Evolutionary conservation across 2,113 vertebrate species (phyloP).

Genomic region (Caretta caretta): DNA sequence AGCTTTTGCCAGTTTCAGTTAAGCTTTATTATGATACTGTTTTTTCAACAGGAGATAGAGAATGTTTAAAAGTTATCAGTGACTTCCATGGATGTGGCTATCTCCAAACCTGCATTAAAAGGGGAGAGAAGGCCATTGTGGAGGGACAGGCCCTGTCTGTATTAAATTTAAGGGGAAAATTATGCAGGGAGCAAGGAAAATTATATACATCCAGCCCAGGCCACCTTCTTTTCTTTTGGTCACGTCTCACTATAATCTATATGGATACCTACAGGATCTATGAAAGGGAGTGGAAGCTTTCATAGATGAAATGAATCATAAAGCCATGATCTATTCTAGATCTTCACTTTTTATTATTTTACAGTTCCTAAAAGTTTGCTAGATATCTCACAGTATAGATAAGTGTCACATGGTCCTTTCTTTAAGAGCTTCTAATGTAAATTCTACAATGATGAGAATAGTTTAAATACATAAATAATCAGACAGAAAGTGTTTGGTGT

Average conservation of each 20-base stretch:
- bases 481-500: not conserved
- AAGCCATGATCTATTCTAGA: not conserved
- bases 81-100: no score
- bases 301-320: not conserved
- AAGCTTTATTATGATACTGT: no score
- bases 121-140: no score
- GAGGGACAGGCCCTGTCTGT: no score
- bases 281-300: not conserved
- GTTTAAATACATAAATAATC: not conserved
- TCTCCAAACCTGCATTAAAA: no score
- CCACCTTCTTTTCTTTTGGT: not conserved
- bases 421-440: not conserved
- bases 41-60: no score
- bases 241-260: not conserved
- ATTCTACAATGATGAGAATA: not conserved
- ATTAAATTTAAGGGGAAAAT: no score
- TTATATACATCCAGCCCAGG: not conserved
- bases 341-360: not conserved
- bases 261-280: not conserved
- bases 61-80: no score
- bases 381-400: not conserved
- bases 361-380: not conserved
- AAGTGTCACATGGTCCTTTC: not conserved
- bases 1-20: no score
- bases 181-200: not conserved